Evolutionary conservation across 1,140 invertebrate genomes (phyloP).

Genomic region (Drosophila mauritiana): DNA sequence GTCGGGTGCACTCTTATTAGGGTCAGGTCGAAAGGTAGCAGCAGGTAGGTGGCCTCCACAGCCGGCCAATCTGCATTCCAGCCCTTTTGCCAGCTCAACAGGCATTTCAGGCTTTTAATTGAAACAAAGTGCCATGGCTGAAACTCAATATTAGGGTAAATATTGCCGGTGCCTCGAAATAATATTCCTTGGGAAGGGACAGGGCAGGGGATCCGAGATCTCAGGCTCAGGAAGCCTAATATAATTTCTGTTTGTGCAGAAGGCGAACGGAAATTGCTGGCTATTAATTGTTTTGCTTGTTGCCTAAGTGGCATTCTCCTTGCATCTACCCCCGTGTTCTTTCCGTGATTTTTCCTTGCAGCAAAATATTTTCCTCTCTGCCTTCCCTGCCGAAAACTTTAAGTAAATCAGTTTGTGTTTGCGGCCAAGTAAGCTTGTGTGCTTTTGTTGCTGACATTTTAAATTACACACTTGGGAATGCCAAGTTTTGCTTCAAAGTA

Average conservation of each 20-base stretch:
- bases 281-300: conserved; percentile 31
- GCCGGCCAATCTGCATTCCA: conserved; percentile 21
- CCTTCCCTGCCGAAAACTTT: conserved; percentile 35
- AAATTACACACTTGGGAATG: conserved; percentile 79
- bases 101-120: conserved; percentile 31
- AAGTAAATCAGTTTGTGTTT: conserved; percentile 46
- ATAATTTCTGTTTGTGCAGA: conserved; percentile 32
- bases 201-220: not conserved
- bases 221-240: conserved; percentile 14
- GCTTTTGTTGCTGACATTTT: conserved; percentile 72
- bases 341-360: not conserved
- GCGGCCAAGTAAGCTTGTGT: conserved; percentile 26
- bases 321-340: not conserved
- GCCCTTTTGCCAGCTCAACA: not conserved
- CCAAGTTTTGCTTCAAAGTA: conserved; percentile 69
- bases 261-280: conserved; percentile 19
- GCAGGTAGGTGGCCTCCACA: not conserved
- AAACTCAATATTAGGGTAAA: conserved; percentile 36
- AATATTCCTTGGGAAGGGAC: not conserved
- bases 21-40: conserved; percentile 7
- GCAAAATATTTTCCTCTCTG: conserved; percentile 14
- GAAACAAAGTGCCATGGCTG: conserved; percentile 45
- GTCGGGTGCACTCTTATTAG: conserved; percentile 23
- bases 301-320: conserved; percentile 17
- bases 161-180: conserved; percentile 25